phyloP scores from a whole-genome alignment of 2,113 vertebrate species.

The Rhea americana region DNA sequence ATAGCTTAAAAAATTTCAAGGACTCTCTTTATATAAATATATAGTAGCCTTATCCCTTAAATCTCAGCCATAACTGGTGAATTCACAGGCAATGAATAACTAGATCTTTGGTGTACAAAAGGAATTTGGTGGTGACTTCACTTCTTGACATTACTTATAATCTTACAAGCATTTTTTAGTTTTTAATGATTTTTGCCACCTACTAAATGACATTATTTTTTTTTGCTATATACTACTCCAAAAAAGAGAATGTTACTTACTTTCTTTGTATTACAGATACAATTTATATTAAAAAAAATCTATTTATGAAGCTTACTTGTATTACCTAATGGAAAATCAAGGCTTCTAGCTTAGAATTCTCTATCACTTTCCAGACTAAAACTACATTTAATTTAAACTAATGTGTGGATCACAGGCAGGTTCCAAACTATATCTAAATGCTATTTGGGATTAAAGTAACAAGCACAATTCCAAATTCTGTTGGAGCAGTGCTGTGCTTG shows the following conservation, averaged over 20 bases:
- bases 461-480: neutral
- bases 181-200: neutral
- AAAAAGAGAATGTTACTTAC: neutral
- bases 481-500: neutral
- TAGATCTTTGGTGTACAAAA: neutral
- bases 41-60: neutral
- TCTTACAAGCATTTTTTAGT: neutral
- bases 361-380: neutral
- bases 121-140: neutral
- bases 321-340: neutral
- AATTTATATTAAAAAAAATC: neutral
- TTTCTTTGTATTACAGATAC: neutral
- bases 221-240: neutral
- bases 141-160: neutral
- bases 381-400: neutral
- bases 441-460: neutral
- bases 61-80: neutral
- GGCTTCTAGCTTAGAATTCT: neutral
- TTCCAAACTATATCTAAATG: neutral
- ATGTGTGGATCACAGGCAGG: neutral
- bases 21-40: neutral
- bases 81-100: neutral
- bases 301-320: neutral
- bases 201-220: neutral
- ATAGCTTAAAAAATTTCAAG: neutral